Evolutionary conservation across 2,797 vertebrate genomes (phyloP), one percentile per base, ranked within the genome.

Genomic region (Leptatherina wallacei): DNA sequence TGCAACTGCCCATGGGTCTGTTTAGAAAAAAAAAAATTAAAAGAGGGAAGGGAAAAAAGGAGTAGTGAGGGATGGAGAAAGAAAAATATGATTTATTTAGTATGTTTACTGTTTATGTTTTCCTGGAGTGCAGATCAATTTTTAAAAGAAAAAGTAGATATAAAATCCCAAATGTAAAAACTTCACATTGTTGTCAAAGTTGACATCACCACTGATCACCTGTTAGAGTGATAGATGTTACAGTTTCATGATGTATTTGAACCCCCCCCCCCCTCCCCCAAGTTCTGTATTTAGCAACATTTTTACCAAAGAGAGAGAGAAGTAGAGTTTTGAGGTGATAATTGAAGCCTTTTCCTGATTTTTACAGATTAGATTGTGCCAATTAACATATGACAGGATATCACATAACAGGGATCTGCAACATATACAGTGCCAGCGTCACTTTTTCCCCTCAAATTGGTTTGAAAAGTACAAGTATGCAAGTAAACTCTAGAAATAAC

Each of bases 31-130:
- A 65, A 54, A 24, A 73, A 61, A 56, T 70, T 80, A 77, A 83
- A 55, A 85, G 32, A 77, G 58, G 73, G 57, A 62, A 36, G 52
- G 47, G 81, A 40, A 67, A 66, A 69, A 77, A 57, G 73, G 49
- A 61, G 76, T 65, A 80, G 73, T 65, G 76, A 57, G 83, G 64
- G 82, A 83, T 61, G 56, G 42, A 80, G 77, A 88, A 77, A 88
- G 81, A 88, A 83, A 88, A 81, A 87, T 75, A 95, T 94, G 62
- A 94, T 94, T 94, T 94, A 95, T 95, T 95, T 90, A 94, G 80
- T 83, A 78, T 94, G 94, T 95, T 94, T 95, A 94, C 93, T 69
- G 81, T 92, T 92, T 92, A 90, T 85, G 80, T 91, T 92, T 88
- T 90, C 88, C 88, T 87, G 65, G 83, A 90, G 86, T 86, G 89